phyloP scores from a whole-genome alignment of 37 sponge, comb jelly and placozoan genomes.

The Aplysina aerophoba region DNA sequence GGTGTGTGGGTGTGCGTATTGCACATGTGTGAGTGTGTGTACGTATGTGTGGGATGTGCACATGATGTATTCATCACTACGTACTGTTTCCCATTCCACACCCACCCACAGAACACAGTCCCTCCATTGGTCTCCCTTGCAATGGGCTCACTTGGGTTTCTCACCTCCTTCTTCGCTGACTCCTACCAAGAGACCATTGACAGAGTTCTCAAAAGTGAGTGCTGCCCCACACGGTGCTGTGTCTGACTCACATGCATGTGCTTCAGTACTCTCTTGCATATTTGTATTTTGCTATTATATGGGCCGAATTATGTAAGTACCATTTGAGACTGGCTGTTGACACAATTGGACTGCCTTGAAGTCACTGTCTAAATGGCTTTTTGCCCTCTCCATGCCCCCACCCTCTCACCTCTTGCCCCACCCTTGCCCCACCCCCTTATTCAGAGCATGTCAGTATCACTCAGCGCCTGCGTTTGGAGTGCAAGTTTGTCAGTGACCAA shows the following conservation, averaged over 20 bases:
- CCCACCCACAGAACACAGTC: constrained; percentile 51
- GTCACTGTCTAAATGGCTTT: too few relatives aligned
- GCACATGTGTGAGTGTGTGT: too few relatives aligned
- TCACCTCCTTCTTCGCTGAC: constrained; percentile 82
- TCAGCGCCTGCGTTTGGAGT: constrained; percentile 56
- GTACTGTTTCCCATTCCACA: too few relatives aligned
- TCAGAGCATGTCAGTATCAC: constrained; percentile 72
- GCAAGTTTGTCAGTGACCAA: constrained; percentile 46
- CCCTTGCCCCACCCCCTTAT: background rate
- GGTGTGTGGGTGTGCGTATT: background rate
- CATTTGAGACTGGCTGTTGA: too few relatives aligned
- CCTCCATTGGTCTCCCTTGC: constrained; percentile 92
- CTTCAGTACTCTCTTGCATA: too few relatives aligned
- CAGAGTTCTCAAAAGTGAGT: constrained; percentile 59
- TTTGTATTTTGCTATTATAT: too few relatives aligned
- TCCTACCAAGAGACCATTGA: constrained; percentile 45
- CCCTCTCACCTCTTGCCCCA: background rate
- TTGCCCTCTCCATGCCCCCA: background rate
- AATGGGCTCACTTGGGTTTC: constrained; percentile 95
- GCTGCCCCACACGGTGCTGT: too few relatives aligned
- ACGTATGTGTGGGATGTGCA: too few relatives aligned
- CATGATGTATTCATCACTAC: too few relatives aligned
- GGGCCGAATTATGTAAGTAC: too few relatives aligned
- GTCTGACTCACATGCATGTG: too few relatives aligned
- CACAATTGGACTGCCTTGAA: too few relatives aligned